Base-by-base conservation (phyloP, 2,113 vertebrate genomes). In the Catharus minimus region DNA sequence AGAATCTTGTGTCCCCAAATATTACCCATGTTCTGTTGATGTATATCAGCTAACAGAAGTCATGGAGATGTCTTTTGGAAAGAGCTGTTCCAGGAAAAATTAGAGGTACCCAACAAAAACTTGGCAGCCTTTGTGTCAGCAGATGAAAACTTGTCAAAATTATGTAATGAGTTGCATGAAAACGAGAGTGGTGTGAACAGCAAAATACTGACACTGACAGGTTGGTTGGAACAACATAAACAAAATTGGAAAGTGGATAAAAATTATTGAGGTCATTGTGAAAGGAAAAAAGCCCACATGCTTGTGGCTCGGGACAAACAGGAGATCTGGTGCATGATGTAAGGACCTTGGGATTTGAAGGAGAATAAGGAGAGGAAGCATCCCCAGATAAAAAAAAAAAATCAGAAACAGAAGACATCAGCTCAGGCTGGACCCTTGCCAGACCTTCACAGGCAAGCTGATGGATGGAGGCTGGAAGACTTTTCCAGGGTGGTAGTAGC, bases 261-360 rank as follows among this genome's bases (percentile, higher is more conserved):
- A 82, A 58, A 36, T 39, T 15, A 8, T 7, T 79, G 77, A 87
- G 66, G 55, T 84, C 64, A 56, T 60, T 89, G 75, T 77, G 60
- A 77, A 86, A 73, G 50, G 57, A 79, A 79, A 82, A 87, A 64
- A 49, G 4, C 1, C 13, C 86, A 81, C 26, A 60, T 52, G 46
- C n/a, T 60, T 74, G 55, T 75, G 24, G 22, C 75, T 90, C 3
- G 4, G 50, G 88, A 61, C 73, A 72, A 88, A 55, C 33, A 36
- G 60, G 44, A 58, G 49, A 12, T 86, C 18, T 90, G 52, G 23
- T 84, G 58, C 33, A 50, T 92, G 61, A 90, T 43, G 44, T 73
- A 79, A 95, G 77, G n/a, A 65, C 73, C 78, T 82, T 87, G 66
- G 87, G 81, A 81, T 39, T 88, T 74, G 28, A 66, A 32, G 21